Evolutionary conservation across 1,140 invertebrate species (phyloP).

Genomic region (Augochlora pura): DNA sequence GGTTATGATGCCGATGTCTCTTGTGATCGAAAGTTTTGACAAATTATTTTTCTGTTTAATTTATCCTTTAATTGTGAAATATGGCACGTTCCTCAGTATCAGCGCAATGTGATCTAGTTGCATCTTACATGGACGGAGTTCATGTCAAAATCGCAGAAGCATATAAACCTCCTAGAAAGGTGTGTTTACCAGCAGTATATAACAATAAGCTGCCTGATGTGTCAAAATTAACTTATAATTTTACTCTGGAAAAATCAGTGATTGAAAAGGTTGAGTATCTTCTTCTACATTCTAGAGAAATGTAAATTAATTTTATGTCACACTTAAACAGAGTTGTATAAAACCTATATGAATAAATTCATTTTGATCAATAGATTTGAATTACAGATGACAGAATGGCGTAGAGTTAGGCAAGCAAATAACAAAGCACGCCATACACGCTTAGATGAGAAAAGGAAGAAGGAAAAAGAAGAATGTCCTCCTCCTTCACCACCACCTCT

Average conservation of each 20-base stretch:
- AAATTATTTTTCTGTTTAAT: constrained; percentile 3
- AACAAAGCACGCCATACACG: constrained; percentile 82
- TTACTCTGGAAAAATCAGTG: constrained; percentile 86
- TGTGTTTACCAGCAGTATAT: constrained; percentile 85
- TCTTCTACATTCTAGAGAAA: background rate
- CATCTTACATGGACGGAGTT: constrained; percentile 89
- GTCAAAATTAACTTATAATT: constrained; percentile 85
- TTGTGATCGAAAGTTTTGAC: background rate
- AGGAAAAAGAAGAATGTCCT: constrained; percentile 77
- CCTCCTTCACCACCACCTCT: constrained; percentile 69
- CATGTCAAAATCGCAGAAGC: constrained; percentile 93
- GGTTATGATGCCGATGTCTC: constrained; percentile 17
- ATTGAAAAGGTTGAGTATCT: constrained; percentile 80
- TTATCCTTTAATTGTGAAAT: background rate
- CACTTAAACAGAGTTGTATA: too few species aligned
- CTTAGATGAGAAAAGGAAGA: constrained; percentile 81
- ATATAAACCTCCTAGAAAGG: constrained; percentile 88
- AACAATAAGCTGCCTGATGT: constrained; percentile 81
- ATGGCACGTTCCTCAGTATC: constrained; percentile 71
- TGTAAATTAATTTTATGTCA: background rate
- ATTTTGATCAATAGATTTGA: constrained; percentile 1
- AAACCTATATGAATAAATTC: background rate
- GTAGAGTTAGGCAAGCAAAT: constrained; percentile 82
- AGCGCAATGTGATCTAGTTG: constrained; percentile 72
- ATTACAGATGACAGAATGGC: constrained; percentile 83